Base-by-base conservation (phyloP, 2,113 vertebrate genomes). In the Pungitius pungitius region DNA sequence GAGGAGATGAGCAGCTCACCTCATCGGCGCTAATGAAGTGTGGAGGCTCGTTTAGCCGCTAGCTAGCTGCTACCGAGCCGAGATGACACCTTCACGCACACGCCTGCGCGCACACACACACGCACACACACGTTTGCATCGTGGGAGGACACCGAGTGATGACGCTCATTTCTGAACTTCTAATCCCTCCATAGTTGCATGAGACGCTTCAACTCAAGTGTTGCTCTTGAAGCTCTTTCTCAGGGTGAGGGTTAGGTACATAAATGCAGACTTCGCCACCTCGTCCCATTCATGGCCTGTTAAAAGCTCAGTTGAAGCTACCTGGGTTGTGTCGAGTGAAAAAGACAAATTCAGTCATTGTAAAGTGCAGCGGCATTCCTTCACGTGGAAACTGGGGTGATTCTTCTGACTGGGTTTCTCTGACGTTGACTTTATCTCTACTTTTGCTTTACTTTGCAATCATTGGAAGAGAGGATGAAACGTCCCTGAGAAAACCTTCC, bases 21-120 rank as follows among this genome's bases (percentile, higher is more conserved):
- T 97, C 96, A 95, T 97, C 95, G 95, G 95, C 94, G 85, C 89
- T 99, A 98, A 99, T 99, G 97, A 99, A 99, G 97, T 97, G 96
- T 95, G 95, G 95, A 95, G 96, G 96, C 96, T 96, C 95, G 96
- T 96, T 97, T 97, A 96, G 95, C 96, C 93, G 94, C 95, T 94
- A 96, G 95, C 95, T 93, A 93, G 93, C 82, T 87, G 85, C 85
- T 82, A 85, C 87, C 58, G 94, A 94, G 83, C 86, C 1, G 61
- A 71, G 77, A 89, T 92, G 92, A 92, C 91, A 90, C 86, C 85
- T 86, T 80, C 85, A 82, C n/a, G n/a, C 78, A 85, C 82, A 72
- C 56, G 69, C 81, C 62, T 78, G 74, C 78, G 79, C 77, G 40
- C 80, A 20, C 79, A 54, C 66, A 73, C 43, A 56, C 75, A 82